Base-by-base conservation (phyloP, 1,140 invertebrate genomes). In the Andricus grossulariae region DNA sequence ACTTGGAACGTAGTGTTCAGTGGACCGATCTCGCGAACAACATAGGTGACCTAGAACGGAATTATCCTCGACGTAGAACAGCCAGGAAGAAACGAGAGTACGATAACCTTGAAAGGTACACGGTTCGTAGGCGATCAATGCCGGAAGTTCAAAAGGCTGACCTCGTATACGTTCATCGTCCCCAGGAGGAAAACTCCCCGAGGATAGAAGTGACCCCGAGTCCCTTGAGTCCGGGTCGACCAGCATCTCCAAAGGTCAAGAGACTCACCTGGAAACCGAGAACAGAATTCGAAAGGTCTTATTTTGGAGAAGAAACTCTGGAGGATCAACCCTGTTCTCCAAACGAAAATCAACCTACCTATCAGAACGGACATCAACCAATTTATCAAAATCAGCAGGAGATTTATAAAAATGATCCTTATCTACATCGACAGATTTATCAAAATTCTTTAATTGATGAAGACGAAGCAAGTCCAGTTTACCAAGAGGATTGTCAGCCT, bases 271-370 rank as follows among this genome's bases (percentile, higher is more conserved):
- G 88, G 87, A 87, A 84, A 57, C 87, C 88, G 11, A 81, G 81
- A 7, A 90, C 89, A 0, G 88, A 90, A 12, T 91, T 90, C 80
- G 90, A 90, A 71, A 78, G 80, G 13, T 81, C 78, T 0, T 90
- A 90, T 52, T 91, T 91, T 70, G 86, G 84, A 0, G 85, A 88
- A 39, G 60, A 66, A 15, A 32, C 16, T 52, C 11, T 76, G 15
- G 83, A 84, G 0, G 79, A 80, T 21, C 73, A 76, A n/a, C 78
- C 77, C 19, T 3, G 13, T 57, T 25, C 19, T 57, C 19, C 32
- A 57, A 57, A 57, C 19, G 52, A 54, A n/a, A 54, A n/a, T 7
- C 15, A 18, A 54, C 2, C 18, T 18, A 54, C 8, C 10, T 54
- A 54, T 18, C 52, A n/a, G 52, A 54, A 54, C 52, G n/a, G 19